Evolutionary conservation across 2,797 vertebrate species (phyloP), one percentile per base, ranked within the genome.

Genomic region (Crenuchus spilurus): DNA sequence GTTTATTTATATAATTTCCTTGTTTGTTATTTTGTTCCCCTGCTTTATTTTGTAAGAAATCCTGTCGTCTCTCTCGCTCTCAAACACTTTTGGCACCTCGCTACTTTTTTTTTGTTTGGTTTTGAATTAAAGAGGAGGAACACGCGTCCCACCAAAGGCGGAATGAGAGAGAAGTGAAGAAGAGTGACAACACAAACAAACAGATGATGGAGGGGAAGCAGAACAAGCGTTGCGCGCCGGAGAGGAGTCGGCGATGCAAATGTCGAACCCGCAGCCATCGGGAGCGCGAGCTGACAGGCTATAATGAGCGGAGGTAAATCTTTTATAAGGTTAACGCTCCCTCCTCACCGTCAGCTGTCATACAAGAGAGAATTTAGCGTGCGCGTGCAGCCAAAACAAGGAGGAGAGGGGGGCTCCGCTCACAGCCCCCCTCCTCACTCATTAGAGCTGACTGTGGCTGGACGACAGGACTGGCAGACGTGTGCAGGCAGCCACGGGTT

Each of bases 221-320:
- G 76, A 35, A 75, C 26, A 73, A 83, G 76, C 52, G 52, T 39
- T 58, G 75, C 61, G 41, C 72, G 63, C 64, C 71, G 74, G 61
- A 62, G 65, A 79, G 54, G 60, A 79, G 82, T 80, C 80, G 75
- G 77, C 57, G 93, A 94, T 94, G 94, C 92, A 94, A 92, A 94
- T 94, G 88, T 90, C 89, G 77, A 89, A 84, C 63, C 83, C 68
- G 60, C 84, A 91, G 88, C 92, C 85, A 84, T 92, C 92, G 81
- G 92, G 91, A 82, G 91, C 91, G 90, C 89, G 87, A 91, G 92
- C 89, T 93, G 94, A 94, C 94, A 94, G 93, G 90, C 93, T 94
- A 94, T 95, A 95, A 95, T 94, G 94, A 95, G 94, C 90, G 92
- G 89, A 92, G 92, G 93, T 95, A 95, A 95, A 95, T 95, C 92